A percentile compares a stretch with the other conserved stretches of the same genome.
phyloP scores from a whole-genome alignment of 2,113 vertebrate species.

The Rutilus rutilus region DNA sequence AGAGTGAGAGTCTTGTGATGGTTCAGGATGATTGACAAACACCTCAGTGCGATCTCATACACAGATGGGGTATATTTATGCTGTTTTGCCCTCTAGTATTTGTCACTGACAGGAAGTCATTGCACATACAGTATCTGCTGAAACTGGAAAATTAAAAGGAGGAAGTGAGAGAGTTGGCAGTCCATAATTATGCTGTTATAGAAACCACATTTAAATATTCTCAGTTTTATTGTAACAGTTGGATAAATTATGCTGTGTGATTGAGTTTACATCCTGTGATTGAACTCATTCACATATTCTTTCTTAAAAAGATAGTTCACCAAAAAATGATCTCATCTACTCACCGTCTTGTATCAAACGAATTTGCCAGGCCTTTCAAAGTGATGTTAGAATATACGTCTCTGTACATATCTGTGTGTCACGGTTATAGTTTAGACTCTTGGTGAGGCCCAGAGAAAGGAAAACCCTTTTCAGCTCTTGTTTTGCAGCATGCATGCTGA shows the following conservation, averaged over 20 bases:
- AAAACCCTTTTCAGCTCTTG: background rate
- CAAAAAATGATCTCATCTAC: background rate
- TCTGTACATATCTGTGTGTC: background rate
- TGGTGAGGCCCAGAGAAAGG: background rate
- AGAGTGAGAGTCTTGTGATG: background rate
- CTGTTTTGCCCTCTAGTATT: background rate
- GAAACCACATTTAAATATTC: background rate
- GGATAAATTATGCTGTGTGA: background rate
- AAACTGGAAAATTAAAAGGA: constrained; percentile 1
- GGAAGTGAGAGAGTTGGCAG: background rate
- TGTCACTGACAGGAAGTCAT: background rate
- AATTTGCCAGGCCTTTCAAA: background rate
- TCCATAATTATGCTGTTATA: background rate
- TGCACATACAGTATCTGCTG: background rate
- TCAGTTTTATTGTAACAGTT: background rate
- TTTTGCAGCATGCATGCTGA: background rate
- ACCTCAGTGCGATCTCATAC: background rate
- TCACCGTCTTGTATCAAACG: background rate
- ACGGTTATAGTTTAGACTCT: background rate
- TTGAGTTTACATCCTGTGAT: background rate
- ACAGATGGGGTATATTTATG: background rate
- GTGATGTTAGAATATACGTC: background rate
- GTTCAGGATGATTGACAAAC: constrained; percentile 10
- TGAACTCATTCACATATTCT: background rate
- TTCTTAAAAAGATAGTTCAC: background rate